Base-by-base conservation (phyloP, 1,140 invertebrate genomes). In the Drosophila parabipectinata region DNA sequence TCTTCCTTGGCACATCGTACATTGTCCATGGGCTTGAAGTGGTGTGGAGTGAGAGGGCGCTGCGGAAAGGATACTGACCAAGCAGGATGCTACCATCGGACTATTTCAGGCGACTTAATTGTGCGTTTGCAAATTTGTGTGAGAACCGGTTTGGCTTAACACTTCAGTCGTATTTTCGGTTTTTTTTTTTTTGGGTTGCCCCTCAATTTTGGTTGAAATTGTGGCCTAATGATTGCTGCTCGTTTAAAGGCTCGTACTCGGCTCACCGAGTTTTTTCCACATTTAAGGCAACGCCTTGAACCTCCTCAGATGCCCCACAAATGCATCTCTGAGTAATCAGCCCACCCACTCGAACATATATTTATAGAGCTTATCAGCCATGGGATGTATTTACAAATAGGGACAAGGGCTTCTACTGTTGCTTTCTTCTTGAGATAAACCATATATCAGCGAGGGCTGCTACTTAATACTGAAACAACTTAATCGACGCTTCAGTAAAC, bases 91-190 rank as follows among this genome's bases (percentile, higher is more conserved):
- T 10, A 37, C 34, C 12, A 10, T 12, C 10, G 26, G 9, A n/a
- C 44, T 41, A 52, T 72, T 66, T 59, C 80, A 80, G 77, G 77
- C 81, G 67, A 73, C n/a, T 77, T 84, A 84, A 84, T 83, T 83
- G 80, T 80, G 80, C 80, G 77, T 77, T 77, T 63, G 55, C 60
- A 72, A 83, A 84, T 76, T 76, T 55, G 72, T 76, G 72, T 76
- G 73, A 48, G 73, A 76, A 76, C 53, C 61, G 51, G 14, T 44
- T 59, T 41, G 59, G 72, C n/a, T 39, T 26, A 57, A 34, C 58
- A 14, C 32, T 28, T 15, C 14, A 26, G 52, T 18, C 15, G 34
- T 34, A 34, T 9, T 37, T 4, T 37, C 18, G 47, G 47, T 47
- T n/a, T 45, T 30, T 39, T 72, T 39, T 72, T 54, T 30, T 18